A percentile compares a stretch with the other conserved stretches of the same genome.
phyloP scores from a whole-genome alignment of 2,113 vertebrate genomes.

The Puffinus mauretanicus region DNA sequence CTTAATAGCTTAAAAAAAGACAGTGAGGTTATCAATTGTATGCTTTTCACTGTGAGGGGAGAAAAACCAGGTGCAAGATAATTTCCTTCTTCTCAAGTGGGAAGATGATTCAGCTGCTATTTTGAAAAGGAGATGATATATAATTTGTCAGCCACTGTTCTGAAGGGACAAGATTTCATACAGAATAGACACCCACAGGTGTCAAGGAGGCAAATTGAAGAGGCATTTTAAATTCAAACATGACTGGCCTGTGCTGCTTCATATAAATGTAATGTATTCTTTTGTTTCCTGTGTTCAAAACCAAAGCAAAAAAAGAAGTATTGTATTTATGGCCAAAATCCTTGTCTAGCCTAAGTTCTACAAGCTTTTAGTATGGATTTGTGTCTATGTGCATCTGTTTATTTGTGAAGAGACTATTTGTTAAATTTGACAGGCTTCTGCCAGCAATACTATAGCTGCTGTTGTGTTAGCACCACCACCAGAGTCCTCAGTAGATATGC shows the following conservation, averaged over 20 bases:
- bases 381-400: neutral
- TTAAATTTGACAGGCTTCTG: neutral
- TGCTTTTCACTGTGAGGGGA: neutral
- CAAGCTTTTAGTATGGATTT: neutral
- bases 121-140: neutral
- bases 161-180: neutral
- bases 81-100: neutral
- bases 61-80: neutral
- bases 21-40: neutral
- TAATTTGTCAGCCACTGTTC: neutral
- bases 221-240: neutral
- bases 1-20: neutral
- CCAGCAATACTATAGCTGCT: neutral
- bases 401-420: neutral
- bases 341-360: neutral
- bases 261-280: neutral
- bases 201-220: neutral
- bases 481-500: rapidly evolving
- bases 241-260: neutral
- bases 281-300: neutral
- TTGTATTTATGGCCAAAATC: neutral
- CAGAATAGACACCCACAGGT: neutral
- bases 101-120: neutral
- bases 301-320: neutral
- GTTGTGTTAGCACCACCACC: neutral